Percentiles rank a stretch among this genome's conserved stretches.
phyloP scores from a whole-genome alignment of 53 echinoderm and acorn worm species.

The Stichopus horrens region DNA sequence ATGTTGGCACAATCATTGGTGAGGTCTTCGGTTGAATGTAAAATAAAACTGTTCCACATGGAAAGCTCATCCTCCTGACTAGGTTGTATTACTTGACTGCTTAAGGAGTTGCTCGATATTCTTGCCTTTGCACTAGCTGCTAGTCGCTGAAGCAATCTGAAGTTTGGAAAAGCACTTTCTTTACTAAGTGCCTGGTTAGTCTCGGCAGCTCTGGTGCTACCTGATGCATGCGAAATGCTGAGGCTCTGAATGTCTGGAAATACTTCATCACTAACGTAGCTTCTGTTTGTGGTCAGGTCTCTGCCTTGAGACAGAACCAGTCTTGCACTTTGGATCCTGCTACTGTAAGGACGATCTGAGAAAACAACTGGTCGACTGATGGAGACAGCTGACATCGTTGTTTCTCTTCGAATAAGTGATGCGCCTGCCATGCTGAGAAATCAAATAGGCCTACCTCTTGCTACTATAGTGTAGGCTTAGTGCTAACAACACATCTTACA shows the following conservation, averaged over 20 bases:
- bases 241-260: slow-evolving; percentile 26
- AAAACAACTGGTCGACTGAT: slow-evolving; percentile 48
- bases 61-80: not conserved
- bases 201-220: not conserved
- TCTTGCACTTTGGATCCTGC: not conserved
- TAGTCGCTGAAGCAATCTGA: slow-evolving; percentile 69
- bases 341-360: slow-evolving; percentile 23
- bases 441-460: not conserved
- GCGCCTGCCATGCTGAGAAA: slow-evolving; percentile 8
- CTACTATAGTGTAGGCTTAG: not conserved
- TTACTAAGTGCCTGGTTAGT: not conserved
- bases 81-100: not conserved
- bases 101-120: slow-evolving; percentile 20
- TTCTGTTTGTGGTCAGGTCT: not conserved
- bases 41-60: not conserved
- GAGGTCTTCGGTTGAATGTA: not conserved
- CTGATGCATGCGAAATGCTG: not conserved
- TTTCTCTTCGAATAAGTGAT: slow-evolving; percentile 12
- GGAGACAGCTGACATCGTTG: slow-evolving; percentile 45
- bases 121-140: slow-evolving; percentile 72
- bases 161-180: slow-evolving; percentile 78
- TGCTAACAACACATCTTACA: not conserved
- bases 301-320: not conserved
- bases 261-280: not conserved
- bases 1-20: not conserved